These are phyloP conservation scores for Anabacerthia variegaticeps DNA, from an alignment of 2,797 vertebrate species.

Conservation along the genomic window DNA sequence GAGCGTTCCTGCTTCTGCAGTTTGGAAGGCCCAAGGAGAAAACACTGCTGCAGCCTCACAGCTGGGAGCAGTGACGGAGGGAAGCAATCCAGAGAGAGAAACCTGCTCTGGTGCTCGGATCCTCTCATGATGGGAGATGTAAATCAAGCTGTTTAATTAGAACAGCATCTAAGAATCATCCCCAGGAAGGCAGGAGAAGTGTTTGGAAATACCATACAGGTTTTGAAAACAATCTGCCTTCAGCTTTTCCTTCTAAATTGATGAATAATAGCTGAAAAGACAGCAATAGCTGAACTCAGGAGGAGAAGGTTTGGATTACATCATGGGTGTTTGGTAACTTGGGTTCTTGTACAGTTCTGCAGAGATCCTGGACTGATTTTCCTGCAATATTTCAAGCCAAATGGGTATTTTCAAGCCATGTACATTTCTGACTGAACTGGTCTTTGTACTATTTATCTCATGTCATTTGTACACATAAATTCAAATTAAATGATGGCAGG, in stretches of 20 bases:
- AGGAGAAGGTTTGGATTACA: neutral
- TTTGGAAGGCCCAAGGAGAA: constrained; percentile 2
- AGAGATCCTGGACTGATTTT: neutral
- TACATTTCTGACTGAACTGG: neutral
- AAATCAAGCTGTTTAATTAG: constrained; percentile 54
- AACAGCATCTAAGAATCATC: constrained; percentile 13
- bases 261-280: neutral
- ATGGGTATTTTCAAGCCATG: neutral
- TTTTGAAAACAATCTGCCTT: neutral
- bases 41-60: neutral
- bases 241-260: neutral
- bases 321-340: neutral
- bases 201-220: constrained; percentile 11
- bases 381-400: neutral
- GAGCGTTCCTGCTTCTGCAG: neutral
- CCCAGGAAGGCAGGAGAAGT: neutral
- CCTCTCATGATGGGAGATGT: neutral
- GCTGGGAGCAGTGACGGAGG: neutral
- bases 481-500: neutral
- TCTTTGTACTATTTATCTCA: neutral
- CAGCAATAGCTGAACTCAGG: neutral
- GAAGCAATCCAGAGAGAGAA: neutral
- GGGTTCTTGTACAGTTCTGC: neutral
- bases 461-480: neutral
- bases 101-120: neutral